A percentile compares a stretch with the other conserved stretches of the same genome.
phyloP scores from a whole-genome alignment of 2,888 invertebrate species.

The Eupithecia subfuscata region DNA sequence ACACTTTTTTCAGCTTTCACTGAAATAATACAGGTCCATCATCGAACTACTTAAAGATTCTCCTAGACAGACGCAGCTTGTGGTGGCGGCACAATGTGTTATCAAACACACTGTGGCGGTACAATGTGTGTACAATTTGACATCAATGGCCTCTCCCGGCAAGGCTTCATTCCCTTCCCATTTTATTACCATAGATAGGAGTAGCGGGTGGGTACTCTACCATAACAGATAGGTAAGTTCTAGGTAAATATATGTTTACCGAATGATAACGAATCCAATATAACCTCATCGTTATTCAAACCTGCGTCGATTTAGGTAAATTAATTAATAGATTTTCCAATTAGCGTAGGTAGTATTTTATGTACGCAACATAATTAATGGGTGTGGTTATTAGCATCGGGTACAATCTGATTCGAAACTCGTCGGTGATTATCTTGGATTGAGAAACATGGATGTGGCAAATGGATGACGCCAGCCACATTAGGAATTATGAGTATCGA shows the following conservation, averaged over 20 bases:
- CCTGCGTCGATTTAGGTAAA: conserved; percentile 62
- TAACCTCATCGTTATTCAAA: conserved; percentile 49
- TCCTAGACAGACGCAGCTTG: background rate
- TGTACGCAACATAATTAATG: conserved; percentile 76
- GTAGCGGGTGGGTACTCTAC: background rate
- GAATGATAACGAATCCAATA: conserved; percentile 8
- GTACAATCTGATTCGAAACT: conserved; percentile 78
- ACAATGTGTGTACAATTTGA: too few relatives aligned
- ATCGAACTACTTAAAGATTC: background rate
- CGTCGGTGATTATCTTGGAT: conserved; percentile 70
- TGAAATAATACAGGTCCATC: background rate
- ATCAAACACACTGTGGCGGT: too few relatives aligned
- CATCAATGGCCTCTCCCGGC: background rate
- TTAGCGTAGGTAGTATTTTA: conserved; percentile 52
- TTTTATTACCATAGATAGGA: background rate
- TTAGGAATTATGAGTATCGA: background rate
- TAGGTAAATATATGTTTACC: background rate
- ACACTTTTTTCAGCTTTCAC: conserved; percentile 9
- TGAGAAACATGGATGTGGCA: conserved; percentile 10
- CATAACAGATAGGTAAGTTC: background rate
- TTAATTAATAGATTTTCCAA: conserved; percentile 81
- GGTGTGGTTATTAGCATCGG: conserved; percentile 77
- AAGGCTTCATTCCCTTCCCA: background rate
- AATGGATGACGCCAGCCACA: background rate
- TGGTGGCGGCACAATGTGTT: background rate